Evolutionary conservation across 2,888 invertebrate species (phyloP).

Genomic region (Ormyrus nitidulus): DNA sequence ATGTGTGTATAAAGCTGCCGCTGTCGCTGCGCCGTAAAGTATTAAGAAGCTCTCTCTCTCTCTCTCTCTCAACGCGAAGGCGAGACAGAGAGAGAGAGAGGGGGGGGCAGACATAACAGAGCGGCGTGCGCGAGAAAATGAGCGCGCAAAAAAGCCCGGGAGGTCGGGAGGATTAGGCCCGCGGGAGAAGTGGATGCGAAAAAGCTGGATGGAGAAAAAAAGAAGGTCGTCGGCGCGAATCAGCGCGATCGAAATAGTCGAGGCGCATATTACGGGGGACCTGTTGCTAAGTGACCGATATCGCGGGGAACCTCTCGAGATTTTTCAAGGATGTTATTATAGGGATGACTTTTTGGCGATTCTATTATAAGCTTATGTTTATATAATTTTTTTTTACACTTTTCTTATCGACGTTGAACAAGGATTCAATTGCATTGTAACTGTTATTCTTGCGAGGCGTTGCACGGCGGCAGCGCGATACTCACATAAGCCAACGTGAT

Average conservation of each 20-base stretch:
- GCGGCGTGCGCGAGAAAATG: neutral
- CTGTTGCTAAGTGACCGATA: slow-evolving; percentile 29
- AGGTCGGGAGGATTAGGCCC: neutral
- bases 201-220: neutral
- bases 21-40: neutral
- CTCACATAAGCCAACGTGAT: too few species aligned
- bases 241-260: slow-evolving; percentile 23
- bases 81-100: neutral
- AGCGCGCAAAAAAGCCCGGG: slow-evolving; percentile 8
- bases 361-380: too few species aligned
- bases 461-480: too few species aligned
- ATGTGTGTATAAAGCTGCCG: neutral
- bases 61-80: neutral
- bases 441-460: too few species aligned
- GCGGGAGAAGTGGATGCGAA: neutral
- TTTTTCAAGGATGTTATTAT: neutral
- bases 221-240: slow-evolving; percentile 18
- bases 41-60: neutral
- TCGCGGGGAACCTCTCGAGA: neutral
- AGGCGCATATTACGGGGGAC: neutral
- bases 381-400: too few species aligned
- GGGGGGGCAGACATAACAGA: neutral
- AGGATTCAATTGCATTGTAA: too few species aligned
- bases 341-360: too few species aligned
- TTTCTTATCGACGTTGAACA: too few species aligned